Evolutionary conservation across 2,888 invertebrate genomes (phyloP).

Genomic region (Polyommatus iphigenia): DNA sequence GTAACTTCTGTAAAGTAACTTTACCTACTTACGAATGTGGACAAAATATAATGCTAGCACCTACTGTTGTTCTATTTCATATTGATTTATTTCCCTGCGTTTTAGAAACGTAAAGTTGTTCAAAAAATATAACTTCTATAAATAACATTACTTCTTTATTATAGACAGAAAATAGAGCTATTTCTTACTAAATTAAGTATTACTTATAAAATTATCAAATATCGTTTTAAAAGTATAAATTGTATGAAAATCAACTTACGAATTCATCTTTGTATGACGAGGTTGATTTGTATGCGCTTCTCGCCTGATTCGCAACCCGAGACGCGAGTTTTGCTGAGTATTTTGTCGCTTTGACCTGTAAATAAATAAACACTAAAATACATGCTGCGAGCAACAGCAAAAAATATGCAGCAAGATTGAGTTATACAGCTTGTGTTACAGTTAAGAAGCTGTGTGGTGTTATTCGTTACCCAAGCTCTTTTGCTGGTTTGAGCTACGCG

Average conservation of each 20-base stretch:
- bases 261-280: slow-evolving; percentile 62
- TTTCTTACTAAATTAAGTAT: background rate
- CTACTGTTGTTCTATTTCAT: too few relatives aligned
- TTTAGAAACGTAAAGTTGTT: too few relatives aligned
- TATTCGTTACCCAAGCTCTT: background rate
- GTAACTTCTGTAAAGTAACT: too few relatives aligned
- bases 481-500: background rate
- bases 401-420: background rate
- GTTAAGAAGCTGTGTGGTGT: slow-evolving; percentile 1
- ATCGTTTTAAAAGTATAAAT: slow-evolving; percentile 22
- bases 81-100: too few relatives aligned
- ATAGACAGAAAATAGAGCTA: background rate
- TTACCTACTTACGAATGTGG: too few relatives aligned
- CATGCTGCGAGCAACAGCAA: background rate
- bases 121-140: too few relatives aligned
- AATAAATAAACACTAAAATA: slow-evolving; percentile 41
- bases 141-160: too few relatives aligned
- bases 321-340: slow-evolving; percentile 54
- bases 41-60: too few relatives aligned
- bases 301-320: slow-evolving; percentile 58
- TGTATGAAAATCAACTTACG: slow-evolving; percentile 57
- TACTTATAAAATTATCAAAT: background rate
- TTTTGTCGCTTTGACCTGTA: slow-evolving; percentile 56
- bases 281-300: slow-evolving; percentile 53
- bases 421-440: slow-evolving; percentile 10